Percentiles rank a stretch among this genome's conserved stretches.
Conservation (phyloP, 2,113 vertebrate genomes). For the Sakesphorus luctuosus region DNA sequence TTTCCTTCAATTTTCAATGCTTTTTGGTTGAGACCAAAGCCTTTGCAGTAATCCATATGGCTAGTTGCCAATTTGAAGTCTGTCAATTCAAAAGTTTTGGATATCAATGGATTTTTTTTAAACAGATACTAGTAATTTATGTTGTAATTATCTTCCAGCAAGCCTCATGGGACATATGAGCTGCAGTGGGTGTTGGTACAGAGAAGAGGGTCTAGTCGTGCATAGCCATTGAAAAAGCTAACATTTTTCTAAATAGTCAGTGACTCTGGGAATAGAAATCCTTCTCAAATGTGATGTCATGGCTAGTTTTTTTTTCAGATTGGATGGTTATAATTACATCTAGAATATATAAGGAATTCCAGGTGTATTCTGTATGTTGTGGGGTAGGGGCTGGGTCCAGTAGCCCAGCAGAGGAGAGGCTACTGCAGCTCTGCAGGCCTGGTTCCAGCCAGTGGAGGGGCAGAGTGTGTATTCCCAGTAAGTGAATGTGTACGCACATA, state of each 20-base stretch:
- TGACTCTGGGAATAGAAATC: background rate
- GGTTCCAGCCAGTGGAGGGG: background rate
- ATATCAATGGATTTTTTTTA: background rate
- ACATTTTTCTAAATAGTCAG: background rate
- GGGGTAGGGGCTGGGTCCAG: background rate
- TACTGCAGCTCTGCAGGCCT: background rate
- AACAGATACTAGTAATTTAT: background rate
- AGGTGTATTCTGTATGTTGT: background rate
- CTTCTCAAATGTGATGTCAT: background rate
- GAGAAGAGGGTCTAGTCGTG: background rate
- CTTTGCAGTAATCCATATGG: background rate
- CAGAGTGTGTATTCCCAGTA: background rate
- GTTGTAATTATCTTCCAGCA: background rate
- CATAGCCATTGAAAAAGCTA: background rate
- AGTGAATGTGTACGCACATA: accelerated
- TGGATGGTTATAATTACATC: background rate
- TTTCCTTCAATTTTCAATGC: background rate
- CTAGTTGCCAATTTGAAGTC: background rate
- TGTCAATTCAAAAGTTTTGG: background rate
- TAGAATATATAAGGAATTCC: background rate
- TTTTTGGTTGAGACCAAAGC: background rate
- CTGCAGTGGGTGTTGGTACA: background rate
- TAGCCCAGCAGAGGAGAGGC: background rate
- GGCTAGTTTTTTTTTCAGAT: background rate
- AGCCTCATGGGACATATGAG: background rate